Evolutionary conservation across 2,888 invertebrate species (phyloP).

Genomic region (Congeria kusceri): DNA sequence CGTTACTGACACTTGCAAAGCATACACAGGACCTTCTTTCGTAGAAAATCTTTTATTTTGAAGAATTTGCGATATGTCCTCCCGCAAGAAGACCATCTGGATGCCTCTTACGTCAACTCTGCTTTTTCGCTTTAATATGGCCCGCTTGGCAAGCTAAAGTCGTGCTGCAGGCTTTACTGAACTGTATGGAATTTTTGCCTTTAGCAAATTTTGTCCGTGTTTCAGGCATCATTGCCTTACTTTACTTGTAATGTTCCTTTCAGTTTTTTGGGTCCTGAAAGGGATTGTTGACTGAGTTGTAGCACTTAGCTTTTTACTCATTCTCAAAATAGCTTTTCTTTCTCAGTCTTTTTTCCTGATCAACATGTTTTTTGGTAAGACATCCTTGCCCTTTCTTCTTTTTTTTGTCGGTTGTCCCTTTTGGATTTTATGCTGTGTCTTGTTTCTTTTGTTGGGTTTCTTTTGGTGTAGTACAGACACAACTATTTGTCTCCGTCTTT

Average conservation of each 20-base stretch:
- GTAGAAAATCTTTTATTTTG: too few species aligned
- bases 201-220: slow-evolving; percentile 12
- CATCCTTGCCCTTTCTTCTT: slow-evolving; percentile 25
- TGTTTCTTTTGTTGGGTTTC: slow-evolving; percentile 19
- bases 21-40: too few species aligned
- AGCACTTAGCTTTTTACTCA: too few species aligned
- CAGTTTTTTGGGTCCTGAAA: slow-evolving; percentile 11
- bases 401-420: slow-evolving; percentile 41
- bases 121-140: background rate
- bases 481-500: too few species aligned
- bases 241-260: slow-evolving; percentile 37
- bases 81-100: slow-evolving; percentile 41
- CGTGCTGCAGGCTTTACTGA: background rate
- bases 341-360: slow-evolving; percentile 52
- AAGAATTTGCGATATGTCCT: slow-evolving; percentile 52
- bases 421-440: slow-evolving; percentile 30
- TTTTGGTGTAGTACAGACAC: slow-evolving; percentile 19
- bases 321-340: slow-evolving; percentile 34
- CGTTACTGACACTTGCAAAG: too few species aligned
- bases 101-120: slow-evolving; percentile 23
- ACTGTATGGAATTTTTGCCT: background rate
- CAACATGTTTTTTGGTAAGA: slow-evolving; percentile 44
- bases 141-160: background rate
- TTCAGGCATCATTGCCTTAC: slow-evolving; percentile 28
- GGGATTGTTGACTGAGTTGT: slow-evolving; percentile 1